phyloP scores from a whole-genome alignment of 2,113 vertebrate genomes.

The Rhea pennata region DNA sequence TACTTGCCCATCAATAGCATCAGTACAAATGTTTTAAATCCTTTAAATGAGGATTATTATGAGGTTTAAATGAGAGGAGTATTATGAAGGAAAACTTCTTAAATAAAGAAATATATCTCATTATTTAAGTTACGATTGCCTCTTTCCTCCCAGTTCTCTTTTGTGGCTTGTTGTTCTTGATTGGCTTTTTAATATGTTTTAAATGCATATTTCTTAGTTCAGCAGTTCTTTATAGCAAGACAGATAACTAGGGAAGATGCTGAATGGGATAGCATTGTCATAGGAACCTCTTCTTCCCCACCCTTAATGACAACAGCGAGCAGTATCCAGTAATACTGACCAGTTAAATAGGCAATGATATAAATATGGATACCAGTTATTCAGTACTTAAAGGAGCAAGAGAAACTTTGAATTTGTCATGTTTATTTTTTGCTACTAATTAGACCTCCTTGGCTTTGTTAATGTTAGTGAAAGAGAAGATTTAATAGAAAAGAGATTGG shows the following conservation, averaged over 20 bases:
- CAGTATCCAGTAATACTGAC: background rate
- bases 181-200: background rate
- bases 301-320: background rate
- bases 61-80: background rate
- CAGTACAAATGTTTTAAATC: slow-evolving; percentile 24
- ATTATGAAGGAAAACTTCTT: slow-evolving; percentile 20
- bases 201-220: background rate
- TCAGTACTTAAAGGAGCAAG: background rate
- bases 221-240: background rate
- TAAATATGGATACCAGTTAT: background rate
- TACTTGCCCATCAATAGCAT: background rate
- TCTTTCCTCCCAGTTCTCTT: background rate
- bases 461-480: background rate
- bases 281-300: too few species aligned
- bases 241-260: background rate
- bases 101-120: background rate
- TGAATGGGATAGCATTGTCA: background rate
- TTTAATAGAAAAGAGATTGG: background rate
- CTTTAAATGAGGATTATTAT: background rate
- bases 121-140: background rate
- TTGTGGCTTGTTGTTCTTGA: background rate
- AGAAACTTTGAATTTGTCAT: background rate
- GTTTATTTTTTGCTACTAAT: background rate
- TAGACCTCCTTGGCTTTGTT: background rate
- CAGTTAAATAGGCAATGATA: background rate